phyloP scores from a whole-genome alignment of 2,797 vertebrate species.

The Nannoperca obscura region DNA sequence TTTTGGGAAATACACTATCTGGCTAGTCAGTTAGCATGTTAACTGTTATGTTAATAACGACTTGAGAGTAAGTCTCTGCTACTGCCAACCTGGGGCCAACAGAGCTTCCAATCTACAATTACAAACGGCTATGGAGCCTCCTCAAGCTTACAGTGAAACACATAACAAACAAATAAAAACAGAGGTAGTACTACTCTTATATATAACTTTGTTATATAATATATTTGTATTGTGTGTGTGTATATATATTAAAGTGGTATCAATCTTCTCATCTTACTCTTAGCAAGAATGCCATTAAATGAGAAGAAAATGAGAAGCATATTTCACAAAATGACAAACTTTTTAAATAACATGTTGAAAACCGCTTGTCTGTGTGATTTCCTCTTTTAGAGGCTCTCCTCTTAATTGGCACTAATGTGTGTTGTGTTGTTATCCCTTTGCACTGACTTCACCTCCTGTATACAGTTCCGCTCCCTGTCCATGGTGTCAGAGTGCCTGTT shows the following conservation, averaged over 20 bases:
- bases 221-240: background rate
- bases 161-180: background rate
- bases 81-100: background rate
- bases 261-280: background rate
- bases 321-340: background rate
- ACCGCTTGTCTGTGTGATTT: background rate
- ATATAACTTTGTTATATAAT: background rate
- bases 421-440: background rate
- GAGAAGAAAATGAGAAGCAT: no score
- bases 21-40: background rate
- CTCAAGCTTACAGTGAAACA: background rate
- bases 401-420: background rate
- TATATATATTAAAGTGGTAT: background rate
- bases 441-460: background rate
- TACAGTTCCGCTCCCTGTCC: slow-evolving; percentile 93
- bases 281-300: background rate
- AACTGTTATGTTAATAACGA: background rate
- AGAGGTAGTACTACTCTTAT: background rate
- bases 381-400: background rate
- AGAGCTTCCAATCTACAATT: no score
- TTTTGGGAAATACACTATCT: background rate
- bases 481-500: slow-evolving; percentile 95
- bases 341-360: background rate
- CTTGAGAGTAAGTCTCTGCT: background rate
- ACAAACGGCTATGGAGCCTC: background rate